phyloP scores from a whole-genome alignment of 2,888 invertebrate species.

The Drosophila testacea region DNA sequence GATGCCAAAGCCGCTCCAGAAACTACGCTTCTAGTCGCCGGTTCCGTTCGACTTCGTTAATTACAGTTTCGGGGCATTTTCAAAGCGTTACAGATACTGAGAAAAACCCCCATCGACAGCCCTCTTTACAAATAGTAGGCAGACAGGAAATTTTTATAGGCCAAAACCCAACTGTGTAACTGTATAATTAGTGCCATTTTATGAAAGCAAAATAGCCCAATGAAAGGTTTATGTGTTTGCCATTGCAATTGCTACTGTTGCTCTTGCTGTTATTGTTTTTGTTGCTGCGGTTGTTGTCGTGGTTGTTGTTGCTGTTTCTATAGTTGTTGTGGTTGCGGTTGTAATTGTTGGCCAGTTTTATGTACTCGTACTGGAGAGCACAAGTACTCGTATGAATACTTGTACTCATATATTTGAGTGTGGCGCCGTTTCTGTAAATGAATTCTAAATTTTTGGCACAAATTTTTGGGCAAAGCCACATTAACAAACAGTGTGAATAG shows the following conservation, averaged over 20 bases:
- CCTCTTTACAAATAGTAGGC: constrained; percentile 51
- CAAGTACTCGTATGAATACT: constrained; percentile 13
- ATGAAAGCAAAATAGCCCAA: constrained; percentile 73
- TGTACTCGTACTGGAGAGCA: constrained; percentile 23
- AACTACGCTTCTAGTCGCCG: constrained; percentile 73
- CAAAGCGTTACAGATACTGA: constrained; percentile 10
- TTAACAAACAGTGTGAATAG: constrained; percentile 39
- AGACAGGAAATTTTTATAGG: constrained; percentile 64
- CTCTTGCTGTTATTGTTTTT: constrained; percentile 9
- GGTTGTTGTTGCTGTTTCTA: constrained; percentile 24
- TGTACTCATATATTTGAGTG: constrained; percentile 53
- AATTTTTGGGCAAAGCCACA: constrained; percentile 60
- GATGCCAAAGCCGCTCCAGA: constrained; percentile 39
- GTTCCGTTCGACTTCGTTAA: constrained; percentile 79
- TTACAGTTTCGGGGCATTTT: constrained; percentile 59
- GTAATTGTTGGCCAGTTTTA: constrained; percentile 46
- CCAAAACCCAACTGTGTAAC: constrained; percentile 38
- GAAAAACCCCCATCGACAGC: neutral
- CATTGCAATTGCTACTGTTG: constrained; percentile 44
- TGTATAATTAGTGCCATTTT: constrained; percentile 73
- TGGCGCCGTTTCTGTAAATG: constrained; percentile 61
- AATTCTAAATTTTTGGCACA: constrained; percentile 74
- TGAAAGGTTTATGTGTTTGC: constrained; percentile 68
- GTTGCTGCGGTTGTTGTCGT: constrained; percentile 4
- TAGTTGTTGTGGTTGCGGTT: constrained; percentile 11